A percentile compares a stretch with the other conserved stretches of the same genome.
These are phyloP conservation scores for Pelochelys cantorii DNA, from an alignment of 2,797 vertebrate species.

Conservation along the genomic window DNA sequence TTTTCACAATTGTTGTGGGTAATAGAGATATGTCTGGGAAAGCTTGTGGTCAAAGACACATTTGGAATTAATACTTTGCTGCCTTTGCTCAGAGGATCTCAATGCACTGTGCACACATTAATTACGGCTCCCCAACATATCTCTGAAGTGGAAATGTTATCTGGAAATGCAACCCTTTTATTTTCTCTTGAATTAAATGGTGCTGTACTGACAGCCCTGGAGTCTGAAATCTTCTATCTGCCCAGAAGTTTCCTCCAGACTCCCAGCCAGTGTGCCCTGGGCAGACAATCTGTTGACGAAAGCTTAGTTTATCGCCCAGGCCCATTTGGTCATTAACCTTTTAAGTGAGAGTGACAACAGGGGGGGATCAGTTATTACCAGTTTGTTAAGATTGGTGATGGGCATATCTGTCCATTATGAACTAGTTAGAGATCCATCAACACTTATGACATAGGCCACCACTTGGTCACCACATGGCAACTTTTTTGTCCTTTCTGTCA, in stretches of 20 bases:
- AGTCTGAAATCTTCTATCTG: neutral
- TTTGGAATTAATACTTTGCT: constrained; percentile 70
- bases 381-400: constrained; percentile 38
- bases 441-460: constrained; percentile 21
- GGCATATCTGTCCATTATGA: constrained; percentile 40
- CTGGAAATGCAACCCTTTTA: constrained; percentile 6
- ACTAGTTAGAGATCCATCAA: constrained; percentile 19
- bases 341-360: constrained; percentile 55
- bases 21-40: neutral
- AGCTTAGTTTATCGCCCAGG: constrained; percentile 45
- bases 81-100: constrained; percentile 71
- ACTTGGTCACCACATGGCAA: constrained; percentile 38
- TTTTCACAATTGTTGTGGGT: constrained; percentile 54
- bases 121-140: constrained; percentile 54
- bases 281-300: constrained; percentile 29
- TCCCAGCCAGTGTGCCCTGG: constrained; percentile 28
- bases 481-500: constrained; percentile 9
- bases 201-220: constrained; percentile 43
- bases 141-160: constrained; percentile 56
- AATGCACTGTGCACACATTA: constrained; percentile 38
- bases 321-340: constrained; percentile 37
- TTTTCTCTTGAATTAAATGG: constrained; percentile 54
- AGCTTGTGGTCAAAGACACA: constrained; percentile 56
- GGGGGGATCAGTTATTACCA: constrained; percentile 36
- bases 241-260: neutral